phyloP scores from a whole-genome alignment of 2,888 invertebrate species.

The Metalampra italica region DNA sequence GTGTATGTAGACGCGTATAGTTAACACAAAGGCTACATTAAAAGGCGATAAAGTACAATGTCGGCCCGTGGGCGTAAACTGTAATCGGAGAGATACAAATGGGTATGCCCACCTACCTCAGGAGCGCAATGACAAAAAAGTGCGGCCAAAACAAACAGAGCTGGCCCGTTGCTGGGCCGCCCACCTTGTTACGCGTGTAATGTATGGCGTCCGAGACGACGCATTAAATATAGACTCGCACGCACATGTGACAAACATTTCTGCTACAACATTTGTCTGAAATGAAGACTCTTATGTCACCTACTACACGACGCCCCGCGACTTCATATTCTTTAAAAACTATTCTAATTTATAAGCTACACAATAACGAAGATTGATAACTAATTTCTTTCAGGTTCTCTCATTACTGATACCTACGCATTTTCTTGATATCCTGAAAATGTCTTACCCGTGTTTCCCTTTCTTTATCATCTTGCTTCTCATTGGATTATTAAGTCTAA shows the following conservation, averaged over 20 bases:
- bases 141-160: conserved; percentile 19
- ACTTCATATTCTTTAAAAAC: too few relatives aligned
- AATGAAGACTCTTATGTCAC: too few relatives aligned
- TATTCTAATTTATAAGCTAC: too few relatives aligned
- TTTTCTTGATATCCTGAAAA: too few relatives aligned
- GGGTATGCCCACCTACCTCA: conserved; percentile 18
- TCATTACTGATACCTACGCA: too few relatives aligned
- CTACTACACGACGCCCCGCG: too few relatives aligned
- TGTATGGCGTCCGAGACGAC: conserved; percentile 22
- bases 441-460: too few relatives aligned
- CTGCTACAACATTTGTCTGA: neutral
- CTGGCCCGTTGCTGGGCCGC: conserved; percentile 20
- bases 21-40: neutral
- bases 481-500: too few relatives aligned
- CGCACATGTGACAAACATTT: neutral
- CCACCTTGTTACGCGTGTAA: conserved; percentile 40
- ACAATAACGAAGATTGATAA: too few relatives aligned
- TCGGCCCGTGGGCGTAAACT: conserved; percentile 14
- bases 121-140: conserved; percentile 21
- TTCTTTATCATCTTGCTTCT: too few relatives aligned
- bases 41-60: conserved; percentile 4
- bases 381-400: too few relatives aligned
- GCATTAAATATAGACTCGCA: conserved; percentile 26
- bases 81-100: conserved; percentile 24
- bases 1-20: conserved; percentile 1